Evolutionary conservation across 2,888 invertebrate species (phyloP).

Genomic region (Ornithoptera alexandrae): DNA sequence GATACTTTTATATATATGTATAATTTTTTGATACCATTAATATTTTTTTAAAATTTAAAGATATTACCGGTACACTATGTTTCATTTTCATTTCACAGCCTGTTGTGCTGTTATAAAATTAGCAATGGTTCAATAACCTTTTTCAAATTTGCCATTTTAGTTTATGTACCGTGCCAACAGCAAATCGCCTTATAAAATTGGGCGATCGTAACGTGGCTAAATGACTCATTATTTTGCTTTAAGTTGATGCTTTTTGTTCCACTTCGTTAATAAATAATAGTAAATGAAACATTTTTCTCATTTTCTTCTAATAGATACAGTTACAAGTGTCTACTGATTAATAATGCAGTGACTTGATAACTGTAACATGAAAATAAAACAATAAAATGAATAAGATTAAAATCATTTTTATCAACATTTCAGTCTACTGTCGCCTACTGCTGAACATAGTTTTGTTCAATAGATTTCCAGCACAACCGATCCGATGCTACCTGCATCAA

Average conservation of each 20-base stretch:
- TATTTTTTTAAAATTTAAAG: no score
- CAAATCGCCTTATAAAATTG: slow-evolving; percentile 43
- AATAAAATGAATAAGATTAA: no score
- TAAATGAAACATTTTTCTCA: neutral
- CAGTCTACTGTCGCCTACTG: no score
- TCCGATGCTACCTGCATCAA: no score
- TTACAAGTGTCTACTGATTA: no score
- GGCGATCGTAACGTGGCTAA: slow-evolving; percentile 30
- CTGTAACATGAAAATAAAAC: no score
- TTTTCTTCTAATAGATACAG: neutral
- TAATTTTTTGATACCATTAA: no score
- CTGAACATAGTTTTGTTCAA: no score
- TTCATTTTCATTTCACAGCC: neutral
- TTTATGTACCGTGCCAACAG: slow-evolving; percentile 53
- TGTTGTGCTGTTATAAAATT: slow-evolving; percentile 30
- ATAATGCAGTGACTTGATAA: no score
- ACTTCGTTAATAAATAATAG: slow-evolving; percentile 10
- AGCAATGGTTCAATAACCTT: slow-evolving; percentile 56
- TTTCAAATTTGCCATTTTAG: slow-evolving; percentile 54
- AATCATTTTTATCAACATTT: no score
- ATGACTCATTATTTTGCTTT: slow-evolving; percentile 16
- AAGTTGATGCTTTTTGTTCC: neutral
- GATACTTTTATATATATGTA: no score
- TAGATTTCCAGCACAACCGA: no score
- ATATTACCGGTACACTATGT: neutral